Conservation (phyloP, 2,888 invertebrate genomes). For the Plutella xylostella region DNA sequence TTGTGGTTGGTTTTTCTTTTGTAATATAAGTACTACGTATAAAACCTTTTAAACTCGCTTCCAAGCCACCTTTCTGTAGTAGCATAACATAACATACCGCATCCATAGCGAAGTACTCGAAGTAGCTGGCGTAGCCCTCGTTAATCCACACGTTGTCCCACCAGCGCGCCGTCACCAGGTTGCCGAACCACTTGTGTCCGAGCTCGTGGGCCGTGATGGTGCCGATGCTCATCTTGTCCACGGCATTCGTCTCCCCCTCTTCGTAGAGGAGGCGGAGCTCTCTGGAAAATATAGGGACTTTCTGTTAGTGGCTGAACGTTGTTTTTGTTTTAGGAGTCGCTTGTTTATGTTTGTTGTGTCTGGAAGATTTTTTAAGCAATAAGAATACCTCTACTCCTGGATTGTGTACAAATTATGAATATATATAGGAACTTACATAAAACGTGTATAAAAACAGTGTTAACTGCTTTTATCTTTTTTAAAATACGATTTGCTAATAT, state of each 20-base stretch:
- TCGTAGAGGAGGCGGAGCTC: conserved; percentile 53
- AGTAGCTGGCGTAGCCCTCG: conserved; percentile 80
- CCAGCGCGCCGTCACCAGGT: conserved; percentile 77
- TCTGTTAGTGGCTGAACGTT: neutral
- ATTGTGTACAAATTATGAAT: too few species aligned
- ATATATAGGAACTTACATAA: too few species aligned
- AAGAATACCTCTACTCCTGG: too few species aligned
- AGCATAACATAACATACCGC: conserved; percentile 38
- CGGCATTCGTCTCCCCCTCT: conserved; percentile 46
- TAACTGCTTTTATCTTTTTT: too few species aligned
- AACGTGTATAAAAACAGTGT: too few species aligned
- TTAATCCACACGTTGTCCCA: conserved; percentile 82
- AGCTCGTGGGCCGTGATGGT: conserved; percentile 70
- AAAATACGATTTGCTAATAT: too few species aligned
- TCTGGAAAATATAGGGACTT: conserved; percentile 24
- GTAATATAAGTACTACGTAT: too few species aligned
- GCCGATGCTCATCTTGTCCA: conserved; percentile 53
- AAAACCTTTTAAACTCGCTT: too few species aligned
- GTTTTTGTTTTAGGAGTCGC: neutral
- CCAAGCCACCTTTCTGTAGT: too few species aligned
- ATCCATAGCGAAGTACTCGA: conserved; percentile 73
- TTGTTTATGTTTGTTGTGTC: neutral
- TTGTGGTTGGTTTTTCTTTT: too few species aligned
- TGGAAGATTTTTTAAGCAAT: too few species aligned
- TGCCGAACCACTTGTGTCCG: conserved; percentile 86